Percentiles rank a stretch among this genome's conserved stretches.
phyloP scores from a whole-genome alignment of 2,113 vertebrate genomes.

The Boleophthalmus pectinirostris region DNA sequence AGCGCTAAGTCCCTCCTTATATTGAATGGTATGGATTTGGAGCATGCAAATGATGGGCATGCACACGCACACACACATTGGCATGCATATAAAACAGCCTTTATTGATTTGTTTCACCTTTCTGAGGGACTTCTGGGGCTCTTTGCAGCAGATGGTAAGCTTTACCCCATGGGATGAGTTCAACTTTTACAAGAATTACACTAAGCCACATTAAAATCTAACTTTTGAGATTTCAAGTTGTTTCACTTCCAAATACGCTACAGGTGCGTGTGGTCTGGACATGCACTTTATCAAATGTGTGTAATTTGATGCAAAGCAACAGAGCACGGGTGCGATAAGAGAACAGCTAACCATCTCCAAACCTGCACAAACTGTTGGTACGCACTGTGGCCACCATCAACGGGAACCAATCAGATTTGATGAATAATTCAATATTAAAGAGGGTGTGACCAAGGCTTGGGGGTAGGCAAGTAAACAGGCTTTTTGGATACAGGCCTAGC shows the following conservation, averaged over 20 bases:
- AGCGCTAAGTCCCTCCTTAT: conserved; percentile 25
- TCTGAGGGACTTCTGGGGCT: conserved; percentile 51
- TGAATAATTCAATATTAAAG: conserved; percentile 81
- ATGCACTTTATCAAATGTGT: conserved; percentile 3
- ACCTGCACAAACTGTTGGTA: conserved; percentile 46
- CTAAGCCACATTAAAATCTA: not conserved
- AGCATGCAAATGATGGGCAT: conserved; percentile 64
- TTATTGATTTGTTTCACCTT: conserved; percentile 74
- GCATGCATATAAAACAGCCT: conserved; percentile 63
- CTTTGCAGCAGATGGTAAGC: conserved; percentile 46
- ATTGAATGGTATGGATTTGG: conserved; percentile 57
- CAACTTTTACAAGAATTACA: conserved; percentile 30
- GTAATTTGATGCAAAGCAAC: conserved; percentile 11
- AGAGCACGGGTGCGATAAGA: conserved; percentile 21
- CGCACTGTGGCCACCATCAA: conserved; percentile 69
- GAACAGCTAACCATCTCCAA: conserved; percentile 53
- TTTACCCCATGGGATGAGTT: conserved; percentile 14
- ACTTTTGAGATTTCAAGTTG: conserved; percentile 15
- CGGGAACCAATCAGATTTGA: conserved; percentile 76
- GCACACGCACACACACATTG: conserved; percentile 38
- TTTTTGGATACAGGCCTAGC: conserved; percentile 67
- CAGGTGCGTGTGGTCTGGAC: conserved; percentile 42
- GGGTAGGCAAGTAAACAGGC: conserved; percentile 61
- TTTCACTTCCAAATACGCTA: conserved; percentile 37
- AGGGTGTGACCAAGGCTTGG: conserved; percentile 65